phyloP scores from a whole-genome alignment of 2,888 invertebrate species.

The Elegia similella region DNA sequence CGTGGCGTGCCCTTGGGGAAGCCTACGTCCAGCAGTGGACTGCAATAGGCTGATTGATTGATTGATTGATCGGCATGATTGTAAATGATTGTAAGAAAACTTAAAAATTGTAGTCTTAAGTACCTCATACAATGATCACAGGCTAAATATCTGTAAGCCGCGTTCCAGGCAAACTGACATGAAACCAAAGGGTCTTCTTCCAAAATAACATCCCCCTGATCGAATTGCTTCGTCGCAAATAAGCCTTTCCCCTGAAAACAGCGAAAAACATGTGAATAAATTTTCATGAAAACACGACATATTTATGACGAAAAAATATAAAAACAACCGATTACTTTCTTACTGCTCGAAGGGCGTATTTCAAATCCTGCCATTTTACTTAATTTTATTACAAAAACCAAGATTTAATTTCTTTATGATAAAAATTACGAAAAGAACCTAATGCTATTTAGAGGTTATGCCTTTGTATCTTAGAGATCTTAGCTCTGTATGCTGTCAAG shows the following conservation, averaged over 20 bases:
- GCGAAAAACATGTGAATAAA: constrained; percentile 10
- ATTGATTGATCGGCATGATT: too few species aligned
- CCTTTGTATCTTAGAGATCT: too few species aligned
- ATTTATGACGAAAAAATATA: neutral
- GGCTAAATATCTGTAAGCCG: constrained; percentile 91
- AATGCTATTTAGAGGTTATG: too few species aligned
- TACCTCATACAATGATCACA: constrained; percentile 95
- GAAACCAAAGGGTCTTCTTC: constrained; percentile 94
- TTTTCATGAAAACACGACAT: neutral
- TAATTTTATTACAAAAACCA: neutral
- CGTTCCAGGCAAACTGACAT: constrained; percentile 97
- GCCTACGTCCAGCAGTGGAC: too few species aligned
- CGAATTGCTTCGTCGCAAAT: constrained; percentile 86
- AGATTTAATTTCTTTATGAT: neutral
- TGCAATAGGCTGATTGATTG: too few species aligned
- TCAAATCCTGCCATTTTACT: constrained; percentile 63
- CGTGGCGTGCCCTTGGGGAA: too few species aligned
- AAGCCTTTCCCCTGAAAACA: constrained; percentile 89
- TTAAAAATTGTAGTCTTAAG: constrained; percentile 17
- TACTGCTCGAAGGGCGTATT: constrained; percentile 59
- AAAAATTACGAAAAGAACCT: too few species aligned
- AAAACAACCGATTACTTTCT: constrained; percentile 50
- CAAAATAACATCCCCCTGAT: constrained; percentile 89
- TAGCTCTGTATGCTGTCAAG: too few species aligned
- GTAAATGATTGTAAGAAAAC: neutral